A percentile compares a stretch with the other conserved stretches of the same genome.
Evolutionary conservation across 2,797 vertebrate species (phyloP).

Genomic region (Leptodactylus fallax): DNA sequence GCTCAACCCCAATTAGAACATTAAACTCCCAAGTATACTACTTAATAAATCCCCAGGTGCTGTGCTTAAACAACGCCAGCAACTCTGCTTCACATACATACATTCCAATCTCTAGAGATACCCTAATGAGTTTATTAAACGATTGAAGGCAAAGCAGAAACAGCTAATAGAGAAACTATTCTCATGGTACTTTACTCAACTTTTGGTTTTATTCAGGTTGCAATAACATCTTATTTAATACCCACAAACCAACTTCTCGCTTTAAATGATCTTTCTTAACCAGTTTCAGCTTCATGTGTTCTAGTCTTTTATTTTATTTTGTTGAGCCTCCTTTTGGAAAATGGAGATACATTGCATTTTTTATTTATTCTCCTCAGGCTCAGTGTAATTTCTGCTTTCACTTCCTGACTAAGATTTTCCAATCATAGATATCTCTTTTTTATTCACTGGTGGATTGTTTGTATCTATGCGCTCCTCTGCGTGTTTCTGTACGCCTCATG

Average conservation of each 20-base stretch:
- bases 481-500: neutral
- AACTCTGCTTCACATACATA: constrained; percentile 2
- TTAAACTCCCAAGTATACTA: neutral
- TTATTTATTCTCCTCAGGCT: constrained; percentile 36
- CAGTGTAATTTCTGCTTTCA: constrained; percentile 15
- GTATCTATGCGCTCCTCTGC: neutral
- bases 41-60: neutral
- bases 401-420: constrained; percentile 37
- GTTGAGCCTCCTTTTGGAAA: constrained; percentile 12
- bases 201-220: neutral
- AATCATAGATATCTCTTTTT: constrained; percentile 38
- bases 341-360: constrained; percentile 28
- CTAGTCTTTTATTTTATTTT: neutral
- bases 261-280: neutral
- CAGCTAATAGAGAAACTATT: constrained; percentile 30
- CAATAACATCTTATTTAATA: constrained; percentile 36
- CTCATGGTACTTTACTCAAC: neutral
- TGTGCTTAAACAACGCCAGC: neutral
- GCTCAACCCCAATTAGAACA: neutral
- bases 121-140: constrained; percentile 22
- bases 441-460: constrained; percentile 27
- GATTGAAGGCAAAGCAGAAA: neutral
- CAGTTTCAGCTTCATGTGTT: constrained; percentile 1
- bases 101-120: constrained; percentile 25
- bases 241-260: neutral